Evolutionary conservation across 2,888 invertebrate species (phyloP).

Genomic region (Petrophora chlorosata): DNA sequence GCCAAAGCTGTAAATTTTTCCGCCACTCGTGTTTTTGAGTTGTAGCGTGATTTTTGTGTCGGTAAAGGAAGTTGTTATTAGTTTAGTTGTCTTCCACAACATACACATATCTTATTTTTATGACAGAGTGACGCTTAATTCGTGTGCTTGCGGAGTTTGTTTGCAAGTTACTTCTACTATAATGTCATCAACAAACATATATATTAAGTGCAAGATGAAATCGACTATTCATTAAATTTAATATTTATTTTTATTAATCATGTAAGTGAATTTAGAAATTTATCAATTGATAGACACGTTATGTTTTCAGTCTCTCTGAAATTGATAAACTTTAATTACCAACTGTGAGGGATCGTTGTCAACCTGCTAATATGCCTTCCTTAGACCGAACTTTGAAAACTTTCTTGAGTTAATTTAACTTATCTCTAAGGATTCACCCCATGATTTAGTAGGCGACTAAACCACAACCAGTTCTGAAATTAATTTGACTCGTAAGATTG

Average conservation of each 20-base stretch:
- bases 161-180: too few species aligned
- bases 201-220: too few species aligned
- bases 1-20: conserved; percentile 61
- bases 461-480: conserved; percentile 50
- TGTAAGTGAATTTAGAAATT: too few species aligned
- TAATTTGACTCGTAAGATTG: conserved; percentile 52
- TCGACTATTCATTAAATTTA: too few species aligned
- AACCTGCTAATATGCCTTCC: conserved; percentile 16
- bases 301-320: neutral
- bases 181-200: too few species aligned
- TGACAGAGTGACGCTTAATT: too few species aligned
- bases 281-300: too few species aligned
- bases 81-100: conserved; percentile 25
- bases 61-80: conserved; percentile 34
- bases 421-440: conserved; percentile 55
- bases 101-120: conserved; percentile 18
- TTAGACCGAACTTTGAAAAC: conserved; percentile 25
- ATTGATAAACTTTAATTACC: neutral
- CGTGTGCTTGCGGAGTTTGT: too few species aligned
- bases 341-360: conserved; percentile 4
- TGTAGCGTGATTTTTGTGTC: conserved; percentile 40
- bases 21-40: conserved; percentile 48
- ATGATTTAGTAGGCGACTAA: conserved; percentile 57
- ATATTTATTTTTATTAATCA: too few species aligned
- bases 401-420: conserved; percentile 54